These are phyloP conservation scores for Chionoecetes opilio DNA, from an alignment of 1,140 invertebrate genomes.

Conservation along the genomic window DNA sequence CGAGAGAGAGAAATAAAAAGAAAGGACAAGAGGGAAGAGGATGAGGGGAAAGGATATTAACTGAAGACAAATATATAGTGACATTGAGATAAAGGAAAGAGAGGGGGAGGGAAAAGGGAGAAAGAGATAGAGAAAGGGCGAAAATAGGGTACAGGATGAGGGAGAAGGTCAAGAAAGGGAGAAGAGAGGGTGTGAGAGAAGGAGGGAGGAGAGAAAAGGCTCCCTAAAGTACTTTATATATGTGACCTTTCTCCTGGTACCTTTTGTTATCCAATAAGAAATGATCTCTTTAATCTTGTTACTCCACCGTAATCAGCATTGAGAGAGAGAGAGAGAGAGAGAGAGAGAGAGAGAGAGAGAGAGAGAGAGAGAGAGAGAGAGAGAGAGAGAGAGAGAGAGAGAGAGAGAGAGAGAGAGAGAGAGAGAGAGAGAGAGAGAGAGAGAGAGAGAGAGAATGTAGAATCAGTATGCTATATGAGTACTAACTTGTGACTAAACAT, in stretches of 20 bases:
- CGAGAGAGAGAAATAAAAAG: background rate
- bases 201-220: background rate
- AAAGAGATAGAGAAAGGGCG: background rate
- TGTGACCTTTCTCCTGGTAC: too few relatives aligned
- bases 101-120: background rate
- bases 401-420: slow-evolving; percentile 27
- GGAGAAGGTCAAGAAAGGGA: background rate
- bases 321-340: background rate
- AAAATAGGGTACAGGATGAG: background rate
- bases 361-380: too few relatives aligned
- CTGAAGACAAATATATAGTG: slow-evolving; percentile 13
- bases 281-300: too few relatives aligned
- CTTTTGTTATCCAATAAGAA: too few relatives aligned
- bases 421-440: slow-evolving; percentile 21
- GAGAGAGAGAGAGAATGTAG: slow-evolving; percentile 4
- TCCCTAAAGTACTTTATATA: too few relatives aligned
- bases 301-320: too few relatives aligned
- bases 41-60: background rate
- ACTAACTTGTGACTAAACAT: background rate
- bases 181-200: too few relatives aligned
- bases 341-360: too few relatives aligned
- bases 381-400: background rate
- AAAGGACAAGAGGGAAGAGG: background rate
- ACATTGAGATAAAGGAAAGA: background rate
- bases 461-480: too few relatives aligned